Percentiles rank a stretch among this genome's conserved stretches.
Evolutionary conservation across 35 echinoderm and acorn worm species (phyloP).

Genomic region (Holothuria glaberrima): DNA sequence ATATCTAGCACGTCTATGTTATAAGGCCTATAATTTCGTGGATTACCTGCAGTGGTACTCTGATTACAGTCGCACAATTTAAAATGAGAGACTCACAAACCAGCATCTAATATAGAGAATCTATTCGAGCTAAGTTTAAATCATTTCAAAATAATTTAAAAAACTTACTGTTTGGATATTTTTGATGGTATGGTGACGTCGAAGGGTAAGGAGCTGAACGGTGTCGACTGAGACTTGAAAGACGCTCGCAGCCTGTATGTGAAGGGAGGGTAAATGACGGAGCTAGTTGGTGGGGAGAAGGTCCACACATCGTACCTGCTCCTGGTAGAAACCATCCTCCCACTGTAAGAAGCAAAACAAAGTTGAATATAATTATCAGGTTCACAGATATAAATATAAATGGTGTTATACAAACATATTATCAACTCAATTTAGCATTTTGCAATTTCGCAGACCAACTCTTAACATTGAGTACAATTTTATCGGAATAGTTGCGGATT

Average conservation of each 20-base stretch:
- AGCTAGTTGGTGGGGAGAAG: constrained; percentile 27
- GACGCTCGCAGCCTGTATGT: constrained; percentile 35
- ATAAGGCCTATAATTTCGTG: too few relatives aligned
- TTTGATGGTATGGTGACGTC: constrained; percentile 13
- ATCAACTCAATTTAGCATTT: too few relatives aligned
- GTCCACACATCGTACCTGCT: constrained; percentile 24
- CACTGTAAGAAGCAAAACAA: background rate
- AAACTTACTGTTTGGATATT: constrained; percentile 34
- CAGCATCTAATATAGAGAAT: too few relatives aligned
- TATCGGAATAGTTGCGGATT: background rate
- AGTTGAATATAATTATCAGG: background rate
- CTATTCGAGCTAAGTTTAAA: too few relatives aligned
- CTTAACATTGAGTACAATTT: background rate
- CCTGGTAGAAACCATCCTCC: constrained; percentile 49
- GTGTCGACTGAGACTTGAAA: constrained; percentile 13
- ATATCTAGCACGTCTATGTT: too few relatives aligned
- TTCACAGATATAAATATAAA: background rate
- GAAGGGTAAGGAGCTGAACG: background rate
- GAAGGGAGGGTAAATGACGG: constrained; percentile 4
- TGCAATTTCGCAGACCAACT: too few relatives aligned
- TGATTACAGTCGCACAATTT: too few relatives aligned
- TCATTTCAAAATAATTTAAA: background rate
- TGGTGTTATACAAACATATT: background rate
- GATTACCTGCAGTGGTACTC: too few relatives aligned
- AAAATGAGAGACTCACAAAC: too few relatives aligned